phyloP scores from a whole-genome alignment of 2,888 invertebrate genomes.

The Cantharis nigra region DNA sequence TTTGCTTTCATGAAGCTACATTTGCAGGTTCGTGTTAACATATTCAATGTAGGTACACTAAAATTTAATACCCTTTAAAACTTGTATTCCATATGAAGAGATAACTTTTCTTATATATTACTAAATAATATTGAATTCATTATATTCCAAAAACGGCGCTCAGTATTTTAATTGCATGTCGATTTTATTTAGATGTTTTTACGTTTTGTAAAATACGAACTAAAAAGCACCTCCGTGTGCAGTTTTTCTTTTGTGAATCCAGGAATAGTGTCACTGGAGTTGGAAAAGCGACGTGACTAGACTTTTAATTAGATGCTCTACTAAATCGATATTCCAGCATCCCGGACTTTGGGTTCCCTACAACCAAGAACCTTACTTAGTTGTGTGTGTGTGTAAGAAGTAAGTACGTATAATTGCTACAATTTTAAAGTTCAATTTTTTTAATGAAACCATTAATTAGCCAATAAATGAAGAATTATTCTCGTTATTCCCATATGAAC shows the following conservation, averaged over 20 bases:
- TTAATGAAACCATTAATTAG: neutral
- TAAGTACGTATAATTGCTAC: neutral
- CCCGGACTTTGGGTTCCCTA: slow-evolving; percentile 28
- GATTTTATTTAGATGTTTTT: neutral
- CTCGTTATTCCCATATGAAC: neutral
- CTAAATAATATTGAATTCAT: neutral
- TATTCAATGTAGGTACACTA: neutral
- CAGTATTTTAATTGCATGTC: neutral
- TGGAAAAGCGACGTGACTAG: slow-evolving; percentile 55
- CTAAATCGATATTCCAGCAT: slow-evolving; percentile 53
- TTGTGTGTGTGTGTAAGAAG: neutral
- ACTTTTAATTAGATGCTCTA: slow-evolving; percentile 57
- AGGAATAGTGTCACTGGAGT: slow-evolving; percentile 58
- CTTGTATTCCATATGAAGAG: neutral
- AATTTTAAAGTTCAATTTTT: neutral
- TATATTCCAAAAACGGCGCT: neutral
- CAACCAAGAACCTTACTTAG: slow-evolving; percentile 13
- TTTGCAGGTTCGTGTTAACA: neutral
- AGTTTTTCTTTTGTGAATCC: slow-evolving; percentile 43
- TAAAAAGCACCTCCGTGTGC: slow-evolving; percentile 24
- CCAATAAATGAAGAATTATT: neutral
- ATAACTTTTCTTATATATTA: neutral
- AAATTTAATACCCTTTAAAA: neutral
- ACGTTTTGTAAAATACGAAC: slow-evolving; percentile 9
- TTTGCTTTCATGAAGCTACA: neutral